phyloP scores from a whole-genome alignment of 2,888 invertebrate species.

The Pristionchus exspectatus region DNA sequence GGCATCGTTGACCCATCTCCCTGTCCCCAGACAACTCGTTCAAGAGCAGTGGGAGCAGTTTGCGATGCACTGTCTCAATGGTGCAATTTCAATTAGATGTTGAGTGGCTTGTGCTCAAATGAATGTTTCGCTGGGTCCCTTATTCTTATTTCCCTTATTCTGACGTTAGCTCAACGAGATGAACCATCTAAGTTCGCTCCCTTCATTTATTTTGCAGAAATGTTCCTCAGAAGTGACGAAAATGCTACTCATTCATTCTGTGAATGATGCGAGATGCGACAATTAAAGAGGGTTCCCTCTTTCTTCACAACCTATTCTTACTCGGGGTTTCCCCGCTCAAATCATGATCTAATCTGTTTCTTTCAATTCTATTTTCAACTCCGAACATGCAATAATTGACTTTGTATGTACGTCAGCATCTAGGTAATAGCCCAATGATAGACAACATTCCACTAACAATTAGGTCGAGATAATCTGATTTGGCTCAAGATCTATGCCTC shows the following conservation, averaged over 20 bases:
- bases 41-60: slow-evolving; percentile 75
- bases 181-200: not conserved
- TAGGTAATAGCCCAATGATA: not conserved
- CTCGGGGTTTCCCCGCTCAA: not conserved
- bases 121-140: too few species aligned
- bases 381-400: slow-evolving; percentile 3
- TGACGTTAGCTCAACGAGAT: not conserved
- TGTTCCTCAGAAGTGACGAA: not conserved
- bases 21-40: slow-evolving; percentile 74
- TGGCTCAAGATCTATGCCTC: not conserved
- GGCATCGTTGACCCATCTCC: slow-evolving; percentile 74
- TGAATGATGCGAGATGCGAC: not conserved
- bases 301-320: not conserved
- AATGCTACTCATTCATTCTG: not conserved
- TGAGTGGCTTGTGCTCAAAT: not conserved
- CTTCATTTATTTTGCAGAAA: not conserved
- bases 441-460: not conserved
- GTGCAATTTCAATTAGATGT: not conserved
- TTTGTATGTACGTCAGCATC: not conserved
- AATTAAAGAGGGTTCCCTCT: not conserved
- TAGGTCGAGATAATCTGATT: not conserved
- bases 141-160: not conserved
- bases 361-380: not conserved
- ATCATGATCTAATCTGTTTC: not conserved
- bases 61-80: slow-evolving; percentile 70